A percentile compares a stretch with the other conserved stretches of the same genome.
phyloP scores from a whole-genome alignment of 1,140 invertebrate genomes.

The Drosophila punjabiensis region DNA sequence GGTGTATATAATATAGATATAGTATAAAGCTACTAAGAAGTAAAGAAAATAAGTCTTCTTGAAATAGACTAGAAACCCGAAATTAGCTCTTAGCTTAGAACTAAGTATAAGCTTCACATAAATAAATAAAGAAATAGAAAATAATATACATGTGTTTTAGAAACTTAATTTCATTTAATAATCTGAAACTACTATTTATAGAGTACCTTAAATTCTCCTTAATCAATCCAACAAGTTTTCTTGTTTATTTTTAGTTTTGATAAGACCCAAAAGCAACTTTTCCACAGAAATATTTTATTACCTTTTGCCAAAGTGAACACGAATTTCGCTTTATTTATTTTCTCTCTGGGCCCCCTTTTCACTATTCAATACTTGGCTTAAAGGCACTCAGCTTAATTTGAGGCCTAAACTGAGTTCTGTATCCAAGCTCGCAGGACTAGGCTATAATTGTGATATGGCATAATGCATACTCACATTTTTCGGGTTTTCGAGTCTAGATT shows the following conservation, averaged over 20 bases:
- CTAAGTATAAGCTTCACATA: too few relatives aligned
- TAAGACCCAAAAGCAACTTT: slow-evolving; percentile 19
- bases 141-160: background rate
- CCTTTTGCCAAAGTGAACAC: slow-evolving; percentile 9
- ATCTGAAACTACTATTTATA: background rate
- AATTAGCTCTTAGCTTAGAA: too few relatives aligned
- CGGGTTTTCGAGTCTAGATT: background rate
- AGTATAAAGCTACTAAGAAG: background rate
- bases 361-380: slow-evolving; percentile 6
- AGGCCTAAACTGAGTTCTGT: too few relatives aligned
- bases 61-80: too few relatives aligned
- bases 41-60: background rate
- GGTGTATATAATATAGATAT: background rate
- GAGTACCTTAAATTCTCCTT: background rate
- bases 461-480: slow-evolving; percentile 3
- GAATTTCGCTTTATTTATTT: slow-evolving; percentile 10
- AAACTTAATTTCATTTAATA: background rate
- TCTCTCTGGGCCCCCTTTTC: background rate
- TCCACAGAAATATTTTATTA: slow-evolving; percentile 27
- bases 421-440: background rate
- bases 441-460: background rate
- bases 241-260: slow-evolving; percentile 24
- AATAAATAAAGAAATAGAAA: too few relatives aligned
- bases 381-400: slow-evolving; percentile 8
- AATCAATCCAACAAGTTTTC: background rate